Conservation (phyloP, 2,797 vertebrate genomes). For the Jordanella pulchra region DNA sequence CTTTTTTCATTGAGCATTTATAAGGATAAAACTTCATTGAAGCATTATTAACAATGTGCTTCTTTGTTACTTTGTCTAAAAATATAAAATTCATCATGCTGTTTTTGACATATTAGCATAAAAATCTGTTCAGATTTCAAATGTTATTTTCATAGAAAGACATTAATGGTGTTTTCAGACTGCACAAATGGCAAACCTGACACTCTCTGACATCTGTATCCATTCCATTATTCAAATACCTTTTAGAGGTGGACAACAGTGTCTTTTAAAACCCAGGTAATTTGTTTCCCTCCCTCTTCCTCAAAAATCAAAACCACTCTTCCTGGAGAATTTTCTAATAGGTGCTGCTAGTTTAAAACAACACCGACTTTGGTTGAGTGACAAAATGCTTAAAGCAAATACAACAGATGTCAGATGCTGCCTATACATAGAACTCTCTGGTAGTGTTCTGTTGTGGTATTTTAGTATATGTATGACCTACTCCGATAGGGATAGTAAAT, state of each 20-base stretch:
- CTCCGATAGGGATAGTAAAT: too few relatives aligned
- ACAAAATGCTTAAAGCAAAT: background rate
- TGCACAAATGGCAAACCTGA: background rate
- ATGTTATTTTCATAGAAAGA: background rate
- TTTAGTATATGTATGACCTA: too few relatives aligned
- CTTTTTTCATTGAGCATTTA: background rate
- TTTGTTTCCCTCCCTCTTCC: background rate
- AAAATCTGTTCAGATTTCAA: background rate
- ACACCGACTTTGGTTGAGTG: background rate
- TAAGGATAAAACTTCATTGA: background rate
- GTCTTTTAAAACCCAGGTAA: background rate
- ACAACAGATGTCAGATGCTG: background rate
- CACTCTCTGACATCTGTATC: background rate
- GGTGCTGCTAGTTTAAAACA: background rate
- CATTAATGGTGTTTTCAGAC: background rate
- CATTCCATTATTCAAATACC: background rate
- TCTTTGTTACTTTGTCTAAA: background rate
- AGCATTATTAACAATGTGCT: background rate
- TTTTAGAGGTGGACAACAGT: background rate
- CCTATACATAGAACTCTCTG: background rate
- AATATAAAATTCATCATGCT: background rate
- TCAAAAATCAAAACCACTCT: background rate
- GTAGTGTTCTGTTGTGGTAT: too few relatives aligned
- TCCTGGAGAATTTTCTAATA: background rate
- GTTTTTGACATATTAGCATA: background rate